Evolutionary conservation across 2,888 invertebrate species (phyloP), one percentile per base, ranked within the genome.

Genomic region (Eulithis testata): DNA sequence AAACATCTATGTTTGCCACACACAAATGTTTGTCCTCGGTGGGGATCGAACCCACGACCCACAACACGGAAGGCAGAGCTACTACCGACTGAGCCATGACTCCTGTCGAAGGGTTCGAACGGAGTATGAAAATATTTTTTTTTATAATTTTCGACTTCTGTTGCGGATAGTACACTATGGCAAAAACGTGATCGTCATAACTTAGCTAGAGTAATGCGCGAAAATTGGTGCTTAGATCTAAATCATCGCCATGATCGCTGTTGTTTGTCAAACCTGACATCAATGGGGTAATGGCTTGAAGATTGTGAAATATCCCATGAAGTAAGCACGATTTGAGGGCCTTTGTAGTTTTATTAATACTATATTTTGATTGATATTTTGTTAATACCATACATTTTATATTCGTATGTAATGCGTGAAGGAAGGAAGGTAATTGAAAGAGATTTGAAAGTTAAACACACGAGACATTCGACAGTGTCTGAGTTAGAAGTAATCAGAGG

Each of bases 141-240:
- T 40, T 5, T 40, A 40, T 31, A 3, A 5, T 31, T 6, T 31
- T 31, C 31, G 2, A 40, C 8, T 40, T 44, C 11, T 44, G 44
- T 1, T 44, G 51, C 0, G 5, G 4, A 53, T 9, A 37, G 53
- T 53, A 52, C 27, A 53, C 21, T 43, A 60, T 58, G 7, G 61
- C 65, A 61, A 65, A 65, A 58, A 45, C 61, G 61, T 65, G 58
- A 65, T 57, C 49, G 44, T n/a, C 11, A 54, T 45, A 62, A 56
- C 61, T 51, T 51, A 44, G 36, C 21, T 54, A 37, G 51, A 56
- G 12, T 56, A 61, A 44, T 36, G 44, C 27, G 51, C 52, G 11
- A 58, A 66, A 61, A 57, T 57, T 12, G 53, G 3, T 61, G 51
- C 21, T 6, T 3, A 40, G 51, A 66, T 62, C 21, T 7, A 43